Evolutionary conservation across 2,888 invertebrate genomes (phyloP), one percentile per base, ranked within the genome.

Genomic region (Carterocephalus palaemon): DNA sequence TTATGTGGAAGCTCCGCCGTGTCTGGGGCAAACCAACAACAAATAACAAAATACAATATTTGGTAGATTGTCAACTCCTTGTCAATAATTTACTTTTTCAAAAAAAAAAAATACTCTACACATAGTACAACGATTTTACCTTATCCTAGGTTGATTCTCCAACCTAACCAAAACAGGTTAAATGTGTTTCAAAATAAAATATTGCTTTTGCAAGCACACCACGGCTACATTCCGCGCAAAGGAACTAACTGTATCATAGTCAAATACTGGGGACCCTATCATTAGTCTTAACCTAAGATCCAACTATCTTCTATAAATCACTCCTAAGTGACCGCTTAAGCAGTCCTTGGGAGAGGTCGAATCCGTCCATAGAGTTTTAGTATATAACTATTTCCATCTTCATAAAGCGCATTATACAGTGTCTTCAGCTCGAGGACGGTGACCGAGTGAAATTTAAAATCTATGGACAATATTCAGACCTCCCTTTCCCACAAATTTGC

Each of bases 1-100:
- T 50, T 26, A 47, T 48, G 55, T 56, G 61, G 56, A 61, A 63
- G 59, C 57, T 59, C 59, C 60, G 59, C 57, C 56, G 65, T 59
- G 50, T 48, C 37, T 46, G 51, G 42, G 59, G 57, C 55, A 53
- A 45, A 51, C 52, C 4, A 19, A 17, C 15, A 17, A 24, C 8
- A 12, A 32, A 7, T 2, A 41, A 4, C 15, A 31, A 20, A 34
- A 23, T 12, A 8, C 13, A 13, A 56, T 56, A 48, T 55, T 31
- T 31, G n/a, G 29, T 2, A n/a, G 9, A 17, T 9, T 31, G n/a
- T n/a, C n/a, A n/a, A n/a, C n/a, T n/a, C n/a, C n/a, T n/a, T n/a
- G n/a, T n/a, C n/a, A n/a, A n/a, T n/a, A n/a, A n/a, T n/a, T n/a
- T n/a, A n/a, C n/a, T n/a, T n/a, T n/a, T n/a, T n/a, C n/a, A n/a